Conservation (phyloP, 1,140 invertebrate species). For the Cydia strobilella region DNA sequence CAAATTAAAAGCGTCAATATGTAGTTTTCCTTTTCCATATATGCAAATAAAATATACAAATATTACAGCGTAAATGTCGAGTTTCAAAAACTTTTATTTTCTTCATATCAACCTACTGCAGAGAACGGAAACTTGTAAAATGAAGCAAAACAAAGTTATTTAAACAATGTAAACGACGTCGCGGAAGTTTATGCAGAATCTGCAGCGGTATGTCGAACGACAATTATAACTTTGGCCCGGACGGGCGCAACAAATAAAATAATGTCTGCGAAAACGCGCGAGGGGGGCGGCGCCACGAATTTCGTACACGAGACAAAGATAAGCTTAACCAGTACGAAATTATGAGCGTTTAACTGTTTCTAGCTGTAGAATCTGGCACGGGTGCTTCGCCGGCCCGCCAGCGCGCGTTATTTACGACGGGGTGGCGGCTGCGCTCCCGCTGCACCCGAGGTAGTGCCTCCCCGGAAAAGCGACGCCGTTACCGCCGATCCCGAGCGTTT, state of each 20-base stretch:
- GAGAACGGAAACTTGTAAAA: constrained; percentile 61
- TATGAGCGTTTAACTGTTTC: constrained; percentile 81
- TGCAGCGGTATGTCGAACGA: constrained; percentile 74
- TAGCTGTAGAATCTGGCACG: constrained; percentile 79
- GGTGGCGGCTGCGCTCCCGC: constrained; percentile 57
- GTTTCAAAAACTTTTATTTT: neutral
- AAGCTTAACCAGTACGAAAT: constrained; percentile 80
- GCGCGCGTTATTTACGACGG: constrained; percentile 78
- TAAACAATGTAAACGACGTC: constrained; percentile 69
- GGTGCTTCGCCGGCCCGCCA: constrained; percentile 78
- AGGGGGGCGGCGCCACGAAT: constrained; percentile 70
- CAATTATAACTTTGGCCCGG: constrained; percentile 77
- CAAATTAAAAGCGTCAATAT: too few relatives aligned
- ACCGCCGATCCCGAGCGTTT: constrained; percentile 49
- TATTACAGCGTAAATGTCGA: neutral
- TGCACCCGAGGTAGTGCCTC: constrained; percentile 75
- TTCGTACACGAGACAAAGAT: constrained; percentile 79
- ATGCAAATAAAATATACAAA: too few relatives aligned
- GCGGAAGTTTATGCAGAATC: constrained; percentile 72
- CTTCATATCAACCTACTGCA: constrained; percentile 26
- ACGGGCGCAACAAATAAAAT: constrained; percentile 77
- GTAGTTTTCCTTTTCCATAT: too few relatives aligned
- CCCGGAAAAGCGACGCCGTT: constrained; percentile 67
- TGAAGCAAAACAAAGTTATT: constrained; percentile 70
- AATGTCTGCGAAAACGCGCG: constrained; percentile 69